Percentiles rank a stretch among this genome's conserved stretches.
These are phyloP conservation scores for Ennomos quercinarius DNA, from an alignment of 2,888 invertebrate genomes.

Conservation along the genomic window DNA sequence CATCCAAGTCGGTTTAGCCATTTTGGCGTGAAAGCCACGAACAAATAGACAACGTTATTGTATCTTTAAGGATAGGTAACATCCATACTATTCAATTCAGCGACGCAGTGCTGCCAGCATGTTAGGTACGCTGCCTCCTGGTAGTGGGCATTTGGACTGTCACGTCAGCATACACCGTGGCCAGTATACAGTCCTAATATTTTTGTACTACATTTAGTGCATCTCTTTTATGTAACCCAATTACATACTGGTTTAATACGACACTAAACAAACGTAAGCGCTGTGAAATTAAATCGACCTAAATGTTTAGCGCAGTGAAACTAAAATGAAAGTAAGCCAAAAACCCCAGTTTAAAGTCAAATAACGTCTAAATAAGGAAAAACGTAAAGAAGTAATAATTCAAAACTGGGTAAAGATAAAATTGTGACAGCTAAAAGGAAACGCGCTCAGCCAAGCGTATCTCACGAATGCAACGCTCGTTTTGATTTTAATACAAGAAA, in stretches of 20 bases:
- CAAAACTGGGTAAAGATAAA: slow-evolving; percentile 68
- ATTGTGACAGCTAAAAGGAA: slow-evolving; percentile 70
- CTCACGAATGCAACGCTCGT: slow-evolving; percentile 65
- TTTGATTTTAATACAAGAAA: slow-evolving; percentile 67
- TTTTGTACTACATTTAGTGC: too few species aligned
- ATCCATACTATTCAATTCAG: too few species aligned
- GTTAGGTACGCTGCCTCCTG: too few species aligned
- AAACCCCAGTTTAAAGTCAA: slow-evolving; percentile 45
- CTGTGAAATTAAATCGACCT: slow-evolving; percentile 13
- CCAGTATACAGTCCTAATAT: too few species aligned
- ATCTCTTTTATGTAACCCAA: too few species aligned
- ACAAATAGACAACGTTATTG: too few species aligned
- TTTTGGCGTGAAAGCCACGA: too few species aligned
- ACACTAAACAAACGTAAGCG: neutral
- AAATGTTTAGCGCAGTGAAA: slow-evolving; percentile 2
- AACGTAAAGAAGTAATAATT: slow-evolving; percentile 63
- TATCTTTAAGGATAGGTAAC: too few species aligned
- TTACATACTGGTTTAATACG: neutral
- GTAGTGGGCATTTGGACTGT: too few species aligned
- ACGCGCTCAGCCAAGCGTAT: slow-evolving; percentile 64
- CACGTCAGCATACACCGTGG: too few species aligned
- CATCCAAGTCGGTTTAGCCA: too few species aligned
- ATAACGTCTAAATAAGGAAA: slow-evolving; percentile 56
- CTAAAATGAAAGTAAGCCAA: slow-evolving; percentile 10
- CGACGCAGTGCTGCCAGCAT: too few species aligned